Conservation (phyloP, 2,888 invertebrate species). For the Cancer borealis region DNA sequence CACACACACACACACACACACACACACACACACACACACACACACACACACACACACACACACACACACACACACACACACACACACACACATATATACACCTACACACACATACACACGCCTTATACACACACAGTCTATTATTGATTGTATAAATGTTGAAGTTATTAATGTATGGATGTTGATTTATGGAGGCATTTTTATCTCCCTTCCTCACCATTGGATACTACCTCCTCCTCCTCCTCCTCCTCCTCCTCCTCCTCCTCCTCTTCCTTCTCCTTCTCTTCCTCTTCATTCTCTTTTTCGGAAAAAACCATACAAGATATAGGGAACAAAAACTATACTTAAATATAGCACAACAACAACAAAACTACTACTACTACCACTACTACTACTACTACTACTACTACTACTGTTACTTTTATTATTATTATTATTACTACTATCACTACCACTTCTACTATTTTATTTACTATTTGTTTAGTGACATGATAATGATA, state of each 20-base stretch:
- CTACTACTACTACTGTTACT: constrained; percentile 32
- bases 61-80: constrained; percentile 3
- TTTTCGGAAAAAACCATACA: too few species aligned
- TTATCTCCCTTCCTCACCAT: constrained; percentile 11
- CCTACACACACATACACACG: background rate
- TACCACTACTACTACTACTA: constrained; percentile 32
- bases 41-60: constrained; percentile 43
- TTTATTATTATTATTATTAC: constrained; percentile 32
- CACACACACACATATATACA: background rate
- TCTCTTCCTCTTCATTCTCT: too few species aligned
- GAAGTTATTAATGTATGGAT: background rate
- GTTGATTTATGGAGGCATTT: background rate
- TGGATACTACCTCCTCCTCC: background rate
- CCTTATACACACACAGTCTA: background rate
- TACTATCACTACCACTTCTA: constrained; percentile 32
- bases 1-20: too few species aligned
- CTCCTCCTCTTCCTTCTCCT: too few species aligned
- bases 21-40: constrained; percentile 43
- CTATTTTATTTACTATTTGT: background rate
- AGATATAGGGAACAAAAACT: too few species aligned
- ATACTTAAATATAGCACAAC: too few species aligned
- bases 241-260: constrained; percentile 7
- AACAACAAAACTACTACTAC: background rate
- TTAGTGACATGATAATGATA: too few species aligned
- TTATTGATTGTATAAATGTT: background rate